Base-by-base conservation (phyloP, 2,113 vertebrate genomes). In the Papio anubis region DNA sequence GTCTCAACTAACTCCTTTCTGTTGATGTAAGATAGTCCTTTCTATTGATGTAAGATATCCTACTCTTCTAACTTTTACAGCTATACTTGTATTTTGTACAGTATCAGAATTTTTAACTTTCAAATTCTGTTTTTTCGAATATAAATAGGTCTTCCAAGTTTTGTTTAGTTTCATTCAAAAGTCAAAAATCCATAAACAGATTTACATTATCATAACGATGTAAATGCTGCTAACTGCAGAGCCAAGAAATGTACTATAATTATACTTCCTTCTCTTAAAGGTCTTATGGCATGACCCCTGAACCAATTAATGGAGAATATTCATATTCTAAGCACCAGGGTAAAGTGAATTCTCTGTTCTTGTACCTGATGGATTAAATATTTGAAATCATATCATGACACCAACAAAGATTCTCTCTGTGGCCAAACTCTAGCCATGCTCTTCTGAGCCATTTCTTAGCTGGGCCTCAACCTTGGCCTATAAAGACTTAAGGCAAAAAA, bases 51-150 rank as follows among this genome's bases (percentile, higher is more conserved):
- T 75, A 32, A 94, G 21, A 32, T 84, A 45, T 9, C 25, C 57
- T n/a, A 16, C 32, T 83, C 66, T 82, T 76, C 11, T 85, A 82
- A 52, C 25, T 89, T 92, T 75, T 50, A 75, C 16, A 81, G 14
- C 30, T 81, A 8, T 70, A 64, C 32, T 93, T 96, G 11, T 48
- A 81, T 61, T 82, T 86, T 88, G 32, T 84, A 72, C 5, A 52
- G n/a, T 20, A 23, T 38, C n/a, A 76, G 25, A 20, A 38, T 84
- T 92, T 85, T 76, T 89, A 96, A 92, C 68, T 76, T 86, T 88
- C 55, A 55, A 23, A 55, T 82, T 64, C 30, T 66, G 21, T 16
- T 90, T 87, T 85, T 89, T 17, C 2, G 66, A 81, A 50, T 85
- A 45, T 61, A 92, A 70, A 43, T 45, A 59, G 43, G 6, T 61